These are phyloP conservation scores for Aelia acuminata DNA, from an alignment of 2,888 invertebrate species.

Conservation along the genomic window DNA sequence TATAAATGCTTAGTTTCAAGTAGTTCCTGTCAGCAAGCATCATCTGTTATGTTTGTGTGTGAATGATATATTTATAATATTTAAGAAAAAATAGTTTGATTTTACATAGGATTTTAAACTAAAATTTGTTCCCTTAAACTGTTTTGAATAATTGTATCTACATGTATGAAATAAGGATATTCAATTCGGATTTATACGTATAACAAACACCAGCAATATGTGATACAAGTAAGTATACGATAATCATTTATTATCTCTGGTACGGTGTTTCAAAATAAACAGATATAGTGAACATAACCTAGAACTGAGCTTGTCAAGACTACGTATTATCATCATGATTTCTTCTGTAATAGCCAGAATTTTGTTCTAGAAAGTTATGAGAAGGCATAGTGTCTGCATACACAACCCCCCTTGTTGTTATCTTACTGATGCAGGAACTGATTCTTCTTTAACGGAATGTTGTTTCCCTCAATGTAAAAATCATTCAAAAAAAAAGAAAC, in stretches of 20 bases:
- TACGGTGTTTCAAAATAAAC: neutral
- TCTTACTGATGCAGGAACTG: neutral
- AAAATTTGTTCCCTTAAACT: neutral
- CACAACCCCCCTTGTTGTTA: constrained; percentile 34
- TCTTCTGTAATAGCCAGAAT: neutral
- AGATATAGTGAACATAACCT: constrained; percentile 1
- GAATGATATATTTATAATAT: constrained; percentile 29
- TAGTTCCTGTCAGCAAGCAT: neutral
- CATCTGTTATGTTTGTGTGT: constrained; percentile 31
- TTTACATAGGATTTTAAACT: neutral
- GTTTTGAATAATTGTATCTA: neutral
- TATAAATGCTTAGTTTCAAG: neutral
- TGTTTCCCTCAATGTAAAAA: constrained; percentile 28
- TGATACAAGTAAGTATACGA: neutral
- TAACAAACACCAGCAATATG: neutral
- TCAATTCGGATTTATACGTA: neutral
- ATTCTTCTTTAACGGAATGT: constrained; percentile 29
- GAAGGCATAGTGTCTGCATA: constrained; percentile 28
- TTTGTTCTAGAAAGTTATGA: constrained; percentile 19
- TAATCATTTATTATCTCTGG: neutral
- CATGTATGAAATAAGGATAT: neutral
- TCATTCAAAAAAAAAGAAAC: constrained; percentile 46
- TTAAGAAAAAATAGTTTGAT: neutral
- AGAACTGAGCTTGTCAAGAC: neutral
- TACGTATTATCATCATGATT: neutral